Evolutionary conservation across 2,888 invertebrate species (phyloP), one percentile per base, ranked within the genome.

Genomic region (Synanthedon tipuliformis): DNA sequence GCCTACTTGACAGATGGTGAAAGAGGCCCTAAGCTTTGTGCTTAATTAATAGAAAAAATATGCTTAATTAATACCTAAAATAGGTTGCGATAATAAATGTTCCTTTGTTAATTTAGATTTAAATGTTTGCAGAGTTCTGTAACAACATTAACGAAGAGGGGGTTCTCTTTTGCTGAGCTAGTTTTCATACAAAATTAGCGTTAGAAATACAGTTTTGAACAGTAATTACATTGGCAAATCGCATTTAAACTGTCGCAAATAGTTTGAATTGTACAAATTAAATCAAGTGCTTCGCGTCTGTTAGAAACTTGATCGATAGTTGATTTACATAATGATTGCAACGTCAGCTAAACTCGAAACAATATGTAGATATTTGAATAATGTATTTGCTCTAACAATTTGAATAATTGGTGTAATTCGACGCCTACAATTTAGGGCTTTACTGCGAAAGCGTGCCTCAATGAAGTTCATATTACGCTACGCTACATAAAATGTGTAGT

Each of bases 381-480:
- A 58, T 56, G 50, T 52, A 56, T 55, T 51, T 15, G 48, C 41
- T 16, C 41, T 16, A 50, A 45, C 41, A 15, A 56, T 56, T 56
- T 56, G 52, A 55, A 55, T 58, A 56, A 56, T 56, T 55, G 53
- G 23, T 50, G 51, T 53, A 54, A 54, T 54, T 55, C 52, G 50
- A 48, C 48, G 45, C 15, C 45, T n/a, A 45, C 45, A 45, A 12
- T 45, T 45, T 45, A 45, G 45, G 13, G n/a, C 13, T 45, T 45
- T 45, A 13, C 45, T n/a, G 41, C 13, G n/a, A 13, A 41, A 41
- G 12, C 41, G 12, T 13, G 45, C 12, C 41, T 41, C n/a, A 13
- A 7, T 41, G 45, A 45, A 45, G 45, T 45, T 45, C 15, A 45
- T 8, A 45, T 45, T 34, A 34, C 10, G 34, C 8, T 34, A 10